Percentiles rank a stretch among this genome's conserved stretches.
phyloP scores from a whole-genome alignment of 2,113 vertebrate genomes.

The Nestor notabilis region DNA sequence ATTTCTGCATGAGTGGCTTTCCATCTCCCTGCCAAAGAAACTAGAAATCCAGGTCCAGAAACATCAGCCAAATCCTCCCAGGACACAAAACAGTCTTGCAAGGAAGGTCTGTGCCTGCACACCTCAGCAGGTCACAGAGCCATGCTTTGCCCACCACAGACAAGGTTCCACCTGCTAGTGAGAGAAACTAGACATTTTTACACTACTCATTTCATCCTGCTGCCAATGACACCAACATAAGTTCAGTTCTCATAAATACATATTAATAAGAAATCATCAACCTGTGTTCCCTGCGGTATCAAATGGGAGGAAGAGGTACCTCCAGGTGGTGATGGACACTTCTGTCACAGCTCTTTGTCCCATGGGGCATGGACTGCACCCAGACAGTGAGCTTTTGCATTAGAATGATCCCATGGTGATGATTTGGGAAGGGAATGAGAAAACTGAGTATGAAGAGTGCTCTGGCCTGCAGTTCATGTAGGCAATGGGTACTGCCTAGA shows the following conservation, averaged over 20 bases:
- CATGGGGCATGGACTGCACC: neutral
- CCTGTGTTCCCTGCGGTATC: neutral
- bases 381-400: neutral
- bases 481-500: neutral
- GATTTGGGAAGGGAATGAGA: neutral
- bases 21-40: neutral
- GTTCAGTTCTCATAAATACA: neutral
- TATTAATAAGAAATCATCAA: neutral
- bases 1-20: neutral
- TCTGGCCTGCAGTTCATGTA: neutral
- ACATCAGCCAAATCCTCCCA: neutral
- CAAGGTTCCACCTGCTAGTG: neutral
- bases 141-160: neutral
- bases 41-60: neutral
- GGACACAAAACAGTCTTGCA: neutral
- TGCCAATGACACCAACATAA: neutral
- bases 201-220: neutral
- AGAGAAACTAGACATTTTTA: neutral
- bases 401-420: neutral
- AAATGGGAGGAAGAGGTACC: neutral
- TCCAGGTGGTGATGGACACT: neutral
- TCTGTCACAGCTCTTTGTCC: rapidly evolving
- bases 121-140: rapidly evolving
- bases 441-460: neutral
- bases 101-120: neutral